These are phyloP conservation scores for Archaeoteleia sp. DNA, from an alignment of 2,888 invertebrate genomes.

Conservation along the genomic window DNA sequence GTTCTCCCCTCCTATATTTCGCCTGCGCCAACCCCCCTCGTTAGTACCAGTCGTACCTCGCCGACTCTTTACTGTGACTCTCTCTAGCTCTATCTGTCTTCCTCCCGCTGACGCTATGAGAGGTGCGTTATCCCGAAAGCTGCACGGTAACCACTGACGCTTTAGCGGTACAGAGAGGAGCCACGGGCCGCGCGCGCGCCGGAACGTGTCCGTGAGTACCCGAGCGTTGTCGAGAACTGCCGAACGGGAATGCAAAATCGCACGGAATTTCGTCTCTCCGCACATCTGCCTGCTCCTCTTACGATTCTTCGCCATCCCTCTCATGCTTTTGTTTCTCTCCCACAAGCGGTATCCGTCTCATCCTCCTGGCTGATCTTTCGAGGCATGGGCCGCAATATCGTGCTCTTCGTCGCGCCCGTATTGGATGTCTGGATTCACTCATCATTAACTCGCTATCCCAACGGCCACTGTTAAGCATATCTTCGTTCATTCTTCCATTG, in stretches of 20 bases:
- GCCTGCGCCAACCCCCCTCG: not conserved
- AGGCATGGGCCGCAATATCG: not conserved
- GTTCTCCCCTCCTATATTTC: conserved; percentile 34
- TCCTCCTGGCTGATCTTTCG: conserved; percentile 11
- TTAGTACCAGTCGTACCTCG: not conserved
- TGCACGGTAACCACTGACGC: conserved; percentile 51
- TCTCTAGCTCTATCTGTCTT: conserved; percentile 8
- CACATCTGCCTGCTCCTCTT: conserved; percentile 26
- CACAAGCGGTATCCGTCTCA: too few relatives aligned
- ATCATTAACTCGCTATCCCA: conserved; percentile 1
- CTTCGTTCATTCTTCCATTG: conserved; percentile 20
- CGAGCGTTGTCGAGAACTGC: conserved; percentile 56
- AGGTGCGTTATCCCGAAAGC: conserved; percentile 32
- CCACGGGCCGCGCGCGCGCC: conserved; percentile 64
- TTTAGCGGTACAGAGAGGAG: conserved; percentile 51
- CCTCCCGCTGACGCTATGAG: conserved; percentile 33
- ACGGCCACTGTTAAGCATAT: conserved; percentile 28
- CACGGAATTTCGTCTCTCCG: too few relatives aligned
- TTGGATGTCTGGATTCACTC: not conserved
- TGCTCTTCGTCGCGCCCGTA: too few relatives aligned
- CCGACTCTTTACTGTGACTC: conserved; percentile 15
- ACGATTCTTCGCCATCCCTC: conserved; percentile 10
- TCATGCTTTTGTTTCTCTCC: not conserved
- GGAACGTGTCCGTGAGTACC: conserved; percentile 58
- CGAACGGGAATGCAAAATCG: too few relatives aligned